These are phyloP conservation scores for Leucophenga montana DNA, from an alignment of 2,888 invertebrate species.

Conservation along the genomic window DNA sequence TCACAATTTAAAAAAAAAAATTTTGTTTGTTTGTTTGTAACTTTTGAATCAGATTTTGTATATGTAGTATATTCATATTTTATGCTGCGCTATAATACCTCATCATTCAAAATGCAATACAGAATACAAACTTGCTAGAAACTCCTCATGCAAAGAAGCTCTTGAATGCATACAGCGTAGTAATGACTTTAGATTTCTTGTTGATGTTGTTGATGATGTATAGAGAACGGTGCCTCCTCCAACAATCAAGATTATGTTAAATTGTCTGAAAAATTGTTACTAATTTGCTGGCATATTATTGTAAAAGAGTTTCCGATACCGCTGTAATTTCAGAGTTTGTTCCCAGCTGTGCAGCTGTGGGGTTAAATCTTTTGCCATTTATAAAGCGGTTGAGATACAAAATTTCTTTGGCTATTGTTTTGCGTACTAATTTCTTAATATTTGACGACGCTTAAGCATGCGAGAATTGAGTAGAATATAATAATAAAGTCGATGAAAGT, in stretches of 20 bases:
- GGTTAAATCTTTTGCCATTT: constrained; percentile 12
- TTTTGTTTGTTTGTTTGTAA: no score
- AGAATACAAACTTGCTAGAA: no score
- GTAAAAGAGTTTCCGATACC: constrained; percentile 29
- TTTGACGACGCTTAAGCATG: no score
- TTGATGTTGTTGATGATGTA: neutral
- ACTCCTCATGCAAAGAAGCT: constrained; percentile 28
- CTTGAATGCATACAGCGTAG: constrained; percentile 13
- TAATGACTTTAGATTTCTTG: constrained; percentile 17
- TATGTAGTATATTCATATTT: no score
- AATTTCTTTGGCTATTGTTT: neutral
- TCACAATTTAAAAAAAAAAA: no score
- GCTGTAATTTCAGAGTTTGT: neutral
- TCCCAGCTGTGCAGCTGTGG: neutral
- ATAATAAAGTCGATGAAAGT: no score
- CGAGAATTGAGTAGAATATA: no score
- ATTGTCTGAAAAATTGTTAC: constrained; percentile 64
- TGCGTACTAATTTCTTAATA: no score
- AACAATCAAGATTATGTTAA: constrained; percentile 64
- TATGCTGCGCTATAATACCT: no score
- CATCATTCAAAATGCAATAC: no score
- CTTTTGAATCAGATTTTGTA: no score
- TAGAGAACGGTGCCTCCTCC: neutral
- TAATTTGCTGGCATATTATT: constrained; percentile 61
- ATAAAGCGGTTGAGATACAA: constrained; percentile 18